Percentiles rank a stretch among this genome's conserved stretches.
Evolutionary conservation across 92 coral and sea anemone species (phyloP).

Genomic region (Paragorgia papillata): DNA sequence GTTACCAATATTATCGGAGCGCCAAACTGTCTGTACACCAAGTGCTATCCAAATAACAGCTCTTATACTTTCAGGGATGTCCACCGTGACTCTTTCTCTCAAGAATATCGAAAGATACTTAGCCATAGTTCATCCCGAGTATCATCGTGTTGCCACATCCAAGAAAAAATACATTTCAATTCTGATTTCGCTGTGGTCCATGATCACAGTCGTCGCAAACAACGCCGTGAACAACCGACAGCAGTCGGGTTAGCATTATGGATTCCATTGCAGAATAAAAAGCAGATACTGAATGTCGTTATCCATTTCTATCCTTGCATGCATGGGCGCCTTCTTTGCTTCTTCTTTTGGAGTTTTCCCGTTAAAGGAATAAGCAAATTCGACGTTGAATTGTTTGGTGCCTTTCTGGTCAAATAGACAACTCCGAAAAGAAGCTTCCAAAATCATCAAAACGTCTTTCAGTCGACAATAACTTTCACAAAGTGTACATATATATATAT

Average conservation of each 20-base stretch:
- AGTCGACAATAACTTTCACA: too few species aligned
- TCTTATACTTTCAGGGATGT: not conserved
- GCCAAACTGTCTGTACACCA: slow-evolving; percentile 7
- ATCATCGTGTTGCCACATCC: slow-evolving; percentile 1
- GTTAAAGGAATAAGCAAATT: slow-evolving; percentile 20
- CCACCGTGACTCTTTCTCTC: not conserved
- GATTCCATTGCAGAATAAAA: not conserved
- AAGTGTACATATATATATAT: too few species aligned
- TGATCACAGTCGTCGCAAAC: not conserved
- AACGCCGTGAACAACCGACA: not conserved
- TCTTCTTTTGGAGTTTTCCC: too few species aligned
- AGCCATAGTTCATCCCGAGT: slow-evolving; percentile 4
- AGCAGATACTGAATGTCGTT: not conserved
- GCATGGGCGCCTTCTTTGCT: slow-evolving; percentile 19
- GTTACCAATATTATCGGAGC: too few species aligned
- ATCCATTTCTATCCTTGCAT: not conserved
- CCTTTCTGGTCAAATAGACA: slow-evolving; percentile 26
- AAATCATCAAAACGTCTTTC: not conserved
- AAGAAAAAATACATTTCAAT: not conserved
- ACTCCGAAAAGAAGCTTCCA: slow-evolving; percentile 31
- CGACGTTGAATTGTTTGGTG: slow-evolving; percentile 20
- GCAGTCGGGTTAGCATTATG: not conserved
- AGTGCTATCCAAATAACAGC: not conserved
- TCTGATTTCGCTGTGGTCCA: not conserved
- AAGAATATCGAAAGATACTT: slow-evolving; percentile 20